phyloP scores from a whole-genome alignment of 2,888 invertebrate species.

The Neoaliturus tenellus region DNA sequence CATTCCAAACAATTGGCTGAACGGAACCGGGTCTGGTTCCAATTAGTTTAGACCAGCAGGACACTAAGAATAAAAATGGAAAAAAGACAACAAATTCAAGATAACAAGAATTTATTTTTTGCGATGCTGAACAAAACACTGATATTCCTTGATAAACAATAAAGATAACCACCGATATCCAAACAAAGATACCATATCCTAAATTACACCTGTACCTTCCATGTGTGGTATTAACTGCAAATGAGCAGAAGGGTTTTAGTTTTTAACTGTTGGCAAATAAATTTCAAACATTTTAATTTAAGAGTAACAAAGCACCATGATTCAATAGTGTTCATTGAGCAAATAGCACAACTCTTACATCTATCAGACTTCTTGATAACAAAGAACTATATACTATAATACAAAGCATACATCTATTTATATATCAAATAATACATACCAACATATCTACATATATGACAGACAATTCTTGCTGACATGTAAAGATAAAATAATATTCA shows the following conservation, averaged over 20 bases:
- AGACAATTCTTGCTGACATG: background rate
- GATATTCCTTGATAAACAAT: background rate
- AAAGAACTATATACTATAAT: background rate
- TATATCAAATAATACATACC: constrained; percentile 16
- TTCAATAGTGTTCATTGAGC: background rate
- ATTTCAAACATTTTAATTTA: too few relatives aligned
- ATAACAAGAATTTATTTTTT: background rate
- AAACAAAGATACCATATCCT: background rate
- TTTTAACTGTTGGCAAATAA: too few relatives aligned
- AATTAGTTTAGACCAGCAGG: too few relatives aligned
- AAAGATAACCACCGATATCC: background rate
- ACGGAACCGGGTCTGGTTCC: too few relatives aligned
- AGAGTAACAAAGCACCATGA: constrained; percentile 19
- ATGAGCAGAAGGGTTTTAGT: too few relatives aligned
- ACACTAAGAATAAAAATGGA: background rate
- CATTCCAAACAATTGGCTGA: too few relatives aligned
- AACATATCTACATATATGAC: background rate
- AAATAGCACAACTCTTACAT: background rate
- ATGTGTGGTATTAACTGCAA: too few relatives aligned
- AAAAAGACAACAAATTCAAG: background rate
- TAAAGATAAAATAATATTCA: too few relatives aligned
- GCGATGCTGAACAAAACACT: background rate
- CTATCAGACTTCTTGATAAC: constrained; percentile 8
- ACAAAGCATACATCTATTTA: background rate
- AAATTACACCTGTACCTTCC: background rate